phyloP scores from a whole-genome alignment of 2,797 vertebrate genomes.

The Chiropotes sagulatus region DNA sequence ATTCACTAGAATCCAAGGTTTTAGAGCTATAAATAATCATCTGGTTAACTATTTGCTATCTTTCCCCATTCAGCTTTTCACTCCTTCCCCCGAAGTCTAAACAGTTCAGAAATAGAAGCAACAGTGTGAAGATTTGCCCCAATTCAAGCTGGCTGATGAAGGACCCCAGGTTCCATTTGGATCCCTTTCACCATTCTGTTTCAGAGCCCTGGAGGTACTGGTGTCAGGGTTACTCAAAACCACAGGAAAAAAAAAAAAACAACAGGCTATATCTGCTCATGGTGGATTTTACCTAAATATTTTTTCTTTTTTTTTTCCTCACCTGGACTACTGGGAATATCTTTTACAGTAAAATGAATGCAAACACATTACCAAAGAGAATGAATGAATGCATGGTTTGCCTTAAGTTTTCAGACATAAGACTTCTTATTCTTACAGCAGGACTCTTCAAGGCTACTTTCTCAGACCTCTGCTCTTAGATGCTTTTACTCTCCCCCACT shows the following conservation, averaged over 20 bases:
- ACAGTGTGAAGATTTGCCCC: background rate
- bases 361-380: background rate
- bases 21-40: background rate
- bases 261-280: background rate
- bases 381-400: background rate
- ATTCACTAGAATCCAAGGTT: background rate
- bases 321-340: background rate
- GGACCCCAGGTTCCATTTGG: background rate
- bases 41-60: background rate
- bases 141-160: background rate
- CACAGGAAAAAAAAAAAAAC: background rate
- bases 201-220: background rate
- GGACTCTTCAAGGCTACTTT: background rate
- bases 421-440: background rate
- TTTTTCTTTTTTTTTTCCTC: background rate
- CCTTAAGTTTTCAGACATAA: background rate
- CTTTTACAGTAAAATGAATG: background rate
- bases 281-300: background rate
- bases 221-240: background rate
- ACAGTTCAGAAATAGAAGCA: background rate
- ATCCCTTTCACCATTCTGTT: background rate
- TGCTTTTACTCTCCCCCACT: background rate
- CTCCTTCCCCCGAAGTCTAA: background rate
- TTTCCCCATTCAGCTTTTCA: background rate
- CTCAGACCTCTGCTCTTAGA: background rate